These are phyloP conservation scores for Dipodomys merriami DNA, from an alignment of 2,113 vertebrate species.

Conservation along the genomic window DNA sequence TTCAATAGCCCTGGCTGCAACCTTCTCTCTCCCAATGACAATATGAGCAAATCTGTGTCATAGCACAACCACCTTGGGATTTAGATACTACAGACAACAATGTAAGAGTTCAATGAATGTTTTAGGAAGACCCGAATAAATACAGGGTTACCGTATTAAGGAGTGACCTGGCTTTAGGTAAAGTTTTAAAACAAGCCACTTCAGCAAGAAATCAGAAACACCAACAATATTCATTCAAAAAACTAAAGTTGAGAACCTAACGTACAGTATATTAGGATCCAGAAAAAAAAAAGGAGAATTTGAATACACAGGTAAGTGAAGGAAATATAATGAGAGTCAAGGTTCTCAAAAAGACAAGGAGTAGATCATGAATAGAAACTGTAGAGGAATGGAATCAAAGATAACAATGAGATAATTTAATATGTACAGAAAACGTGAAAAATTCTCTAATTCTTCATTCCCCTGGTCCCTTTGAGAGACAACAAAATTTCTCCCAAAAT, in stretches of 20 bases:
- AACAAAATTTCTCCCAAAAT: slow-evolving; percentile 34
- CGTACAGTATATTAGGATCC: neutral
- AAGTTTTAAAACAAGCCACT: slow-evolving; percentile 35
- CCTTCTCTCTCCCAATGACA: neutral
- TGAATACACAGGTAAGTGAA: neutral
- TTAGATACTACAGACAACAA: neutral
- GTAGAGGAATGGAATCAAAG: neutral
- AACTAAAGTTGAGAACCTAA: neutral
- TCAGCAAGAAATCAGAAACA: slow-evolving; percentile 7
- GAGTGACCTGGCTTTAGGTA: neutral
- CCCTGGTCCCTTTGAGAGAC: neutral
- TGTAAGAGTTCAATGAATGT: neutral
- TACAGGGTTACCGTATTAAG: neutral
- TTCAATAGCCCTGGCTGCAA: neutral
- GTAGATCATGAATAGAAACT: neutral
- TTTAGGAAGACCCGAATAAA: neutral
- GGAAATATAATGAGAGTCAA: neutral
- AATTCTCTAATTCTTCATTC: slow-evolving; percentile 30
- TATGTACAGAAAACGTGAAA: neutral
- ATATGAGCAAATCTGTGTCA: neutral
- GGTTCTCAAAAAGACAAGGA: neutral
- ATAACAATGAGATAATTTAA: neutral
- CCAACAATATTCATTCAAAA: neutral
- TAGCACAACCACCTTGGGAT: neutral
- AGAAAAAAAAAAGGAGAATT: neutral